Percentiles rank a stretch among this genome's conserved stretches.
These are phyloP conservation scores for Trachops cirrhosus DNA, from an alignment of 2,797 vertebrate species.

Conservation along the genomic window DNA sequence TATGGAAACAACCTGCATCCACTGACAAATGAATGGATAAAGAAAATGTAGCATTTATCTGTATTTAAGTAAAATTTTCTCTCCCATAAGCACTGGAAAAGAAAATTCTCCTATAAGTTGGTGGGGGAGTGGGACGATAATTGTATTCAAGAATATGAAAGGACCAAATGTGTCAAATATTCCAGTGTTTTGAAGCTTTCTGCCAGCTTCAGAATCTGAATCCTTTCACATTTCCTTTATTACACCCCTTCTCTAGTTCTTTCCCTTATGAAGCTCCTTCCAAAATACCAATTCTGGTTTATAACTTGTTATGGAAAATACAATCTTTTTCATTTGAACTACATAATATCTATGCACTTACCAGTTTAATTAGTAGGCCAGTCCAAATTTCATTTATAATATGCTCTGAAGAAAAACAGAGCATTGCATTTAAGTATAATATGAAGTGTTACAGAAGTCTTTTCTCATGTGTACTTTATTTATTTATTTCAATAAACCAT, in stretches of 20 bases:
- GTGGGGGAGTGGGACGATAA: background rate
- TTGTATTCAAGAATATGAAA: background rate
- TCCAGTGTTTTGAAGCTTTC: background rate
- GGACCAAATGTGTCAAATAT: background rate
- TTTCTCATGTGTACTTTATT: background rate
- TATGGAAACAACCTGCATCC: background rate
- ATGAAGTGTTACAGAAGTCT: background rate
- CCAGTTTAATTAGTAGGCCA: slow-evolving; percentile 13
- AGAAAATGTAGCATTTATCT: background rate
- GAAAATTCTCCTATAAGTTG: background rate
- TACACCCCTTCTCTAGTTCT: slow-evolving; percentile 10
- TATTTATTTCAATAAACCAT: background rate
- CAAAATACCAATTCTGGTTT: slow-evolving; percentile 19
- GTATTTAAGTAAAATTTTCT: background rate
- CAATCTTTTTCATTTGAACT: slow-evolving; percentile 27
- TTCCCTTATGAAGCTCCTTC: slow-evolving; percentile 34
- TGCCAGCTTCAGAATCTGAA: slow-evolving; percentile 14
- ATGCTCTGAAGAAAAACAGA: background rate
- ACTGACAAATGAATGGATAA: background rate
- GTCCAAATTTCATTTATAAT: slow-evolving; percentile 41
- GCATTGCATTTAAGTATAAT: background rate
- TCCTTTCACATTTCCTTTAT: slow-evolving; percentile 34
- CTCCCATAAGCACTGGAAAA: background rate
- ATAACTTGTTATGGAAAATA: slow-evolving; percentile 17
- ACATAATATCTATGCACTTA: background rate